Percentiles rank a stretch among this genome's conserved stretches.
These are phyloP conservation scores for Zenarchopterus dispar DNA, from an alignment of 2,797 vertebrate species.

Conservation along the genomic window DNA sequence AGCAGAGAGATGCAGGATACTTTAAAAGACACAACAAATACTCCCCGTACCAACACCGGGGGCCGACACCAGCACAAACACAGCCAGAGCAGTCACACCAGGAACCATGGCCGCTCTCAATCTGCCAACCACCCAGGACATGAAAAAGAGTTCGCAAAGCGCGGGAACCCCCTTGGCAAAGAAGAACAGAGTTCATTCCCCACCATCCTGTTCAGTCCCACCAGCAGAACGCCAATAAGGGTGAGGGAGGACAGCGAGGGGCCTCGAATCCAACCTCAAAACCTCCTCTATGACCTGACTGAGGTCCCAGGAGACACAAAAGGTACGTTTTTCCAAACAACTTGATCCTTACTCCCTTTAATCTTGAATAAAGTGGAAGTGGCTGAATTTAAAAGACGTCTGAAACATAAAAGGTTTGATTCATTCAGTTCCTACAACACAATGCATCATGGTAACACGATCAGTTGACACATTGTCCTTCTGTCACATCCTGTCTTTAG, in stretches of 20 bases:
- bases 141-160: slow-evolving; percentile 25
- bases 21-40: slow-evolving; percentile 26
- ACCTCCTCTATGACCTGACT: slow-evolving; percentile 61
- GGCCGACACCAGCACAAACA: slow-evolving; percentile 42
- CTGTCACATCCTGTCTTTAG: slow-evolving; percentile 61
- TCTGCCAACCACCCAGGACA: slow-evolving; percentile 21
- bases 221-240: slow-evolving; percentile 68
- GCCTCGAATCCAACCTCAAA: slow-evolving; percentile 72
- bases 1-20: slow-evolving; percentile 29
- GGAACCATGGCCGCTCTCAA: slow-evolving; percentile 3
- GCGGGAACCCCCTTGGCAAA: background rate
- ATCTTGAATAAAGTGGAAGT: background rate
- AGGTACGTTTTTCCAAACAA: slow-evolving; percentile 43
- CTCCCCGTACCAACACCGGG: slow-evolving; percentile 23
- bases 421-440: background rate
- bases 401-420: slow-evolving; percentile 4
- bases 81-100: slow-evolving; percentile 12
- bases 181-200: slow-evolving; percentile 59
- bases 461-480: slow-evolving; percentile 39
- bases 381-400: slow-evolving; percentile 15
- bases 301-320: slow-evolving; percentile 74
- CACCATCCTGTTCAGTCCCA: slow-evolving; percentile 77
- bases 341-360: background rate
- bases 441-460: slow-evolving; percentile 10
- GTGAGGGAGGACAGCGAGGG: slow-evolving; percentile 68